Evolutionary conservation across 2,888 invertebrate species (phyloP).

Genomic region (Falcaria lacertinaria): DNA sequence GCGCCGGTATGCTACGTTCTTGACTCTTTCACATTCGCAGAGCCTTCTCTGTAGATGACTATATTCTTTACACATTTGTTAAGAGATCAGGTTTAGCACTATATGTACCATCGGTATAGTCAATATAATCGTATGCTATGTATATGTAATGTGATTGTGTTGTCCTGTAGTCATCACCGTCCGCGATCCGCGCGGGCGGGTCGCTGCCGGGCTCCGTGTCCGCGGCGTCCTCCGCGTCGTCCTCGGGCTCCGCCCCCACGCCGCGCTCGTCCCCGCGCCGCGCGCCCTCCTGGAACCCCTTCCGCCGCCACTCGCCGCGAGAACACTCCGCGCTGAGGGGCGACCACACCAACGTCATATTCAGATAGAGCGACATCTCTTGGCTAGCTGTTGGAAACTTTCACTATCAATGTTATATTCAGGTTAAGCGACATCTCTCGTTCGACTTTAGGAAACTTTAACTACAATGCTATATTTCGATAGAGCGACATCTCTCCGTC

Average conservation of each 20-base stretch:
- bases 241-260: conserved; percentile 59
- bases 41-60: no score
- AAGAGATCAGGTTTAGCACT: no score
- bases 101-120: no score
- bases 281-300: conserved; percentile 85
- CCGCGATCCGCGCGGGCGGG: conserved; percentile 1
- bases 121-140: no score
- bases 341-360: conserved; percentile 78
- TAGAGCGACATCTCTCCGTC: no score
- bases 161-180: conserved; percentile 10
- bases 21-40: no score
- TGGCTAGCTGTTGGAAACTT: no score
- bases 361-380: conserved; percentile 63
- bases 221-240: conserved; percentile 66
- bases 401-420: conserved; percentile 18
- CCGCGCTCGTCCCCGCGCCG: conserved; percentile 65
- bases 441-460: no score
- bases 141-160: background rate
- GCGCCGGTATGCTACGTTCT: no score
- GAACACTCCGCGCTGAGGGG: conserved; percentile 72
- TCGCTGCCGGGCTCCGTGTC: conserved; percentile 72
- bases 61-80: no score
- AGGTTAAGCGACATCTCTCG: no score
- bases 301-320: conserved; percentile 80
- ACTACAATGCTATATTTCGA: no score